Evolutionary conservation across 2,888 invertebrate genomes (phyloP), one percentile per base, ranked within the genome.

Genomic region (Eulithis testata): DNA sequence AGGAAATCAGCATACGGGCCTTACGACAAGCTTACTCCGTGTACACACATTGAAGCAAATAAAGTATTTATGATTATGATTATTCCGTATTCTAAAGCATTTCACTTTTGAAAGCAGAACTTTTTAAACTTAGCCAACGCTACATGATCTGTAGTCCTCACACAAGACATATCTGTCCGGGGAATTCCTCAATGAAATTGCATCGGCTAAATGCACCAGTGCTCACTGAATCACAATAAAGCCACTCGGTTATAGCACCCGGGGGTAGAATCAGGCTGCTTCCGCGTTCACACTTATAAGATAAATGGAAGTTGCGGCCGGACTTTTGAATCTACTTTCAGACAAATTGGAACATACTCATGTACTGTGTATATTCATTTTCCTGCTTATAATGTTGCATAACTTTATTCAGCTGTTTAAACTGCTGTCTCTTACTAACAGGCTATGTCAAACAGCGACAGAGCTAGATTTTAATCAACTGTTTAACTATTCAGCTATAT

Each of bases 191-290:
- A 64, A 67, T 64, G 61, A 37, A 61, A 64, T 55, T 67, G 67
- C 63, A 60, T 62, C 11, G 59, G 63, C 63, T 67, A 67, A 67
- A 60, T 63, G 67, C 67, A 64, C 50, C 61, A 36, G 44, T 12
- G 58, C 49, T 60, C 65, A 50, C 53, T 65, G 65, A 76, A 76
- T 78, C 74, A 76, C 77, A 75, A 77, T 77, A 77, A 73, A 73
- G 65, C 56, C 56, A 58, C 63, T 69, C 66, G 65, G 75, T 72
- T 72, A 80, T 64, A 67, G 65, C 69, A 53, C 74, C 64, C 72
- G 44, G 12, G 70, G 73, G 71, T 55, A 51, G 55, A 70, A 71
- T 69, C 68, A 61, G 61, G 14, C 40, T 44, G 63, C 65, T 65
- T 62, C 70, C 63, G 66, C 69, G 67, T 65, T 59, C 69, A 54